These are phyloP conservation scores for Argopecten irradians DNA, from an alignment of 1,140 invertebrate genomes.

Conservation along the genomic window DNA sequence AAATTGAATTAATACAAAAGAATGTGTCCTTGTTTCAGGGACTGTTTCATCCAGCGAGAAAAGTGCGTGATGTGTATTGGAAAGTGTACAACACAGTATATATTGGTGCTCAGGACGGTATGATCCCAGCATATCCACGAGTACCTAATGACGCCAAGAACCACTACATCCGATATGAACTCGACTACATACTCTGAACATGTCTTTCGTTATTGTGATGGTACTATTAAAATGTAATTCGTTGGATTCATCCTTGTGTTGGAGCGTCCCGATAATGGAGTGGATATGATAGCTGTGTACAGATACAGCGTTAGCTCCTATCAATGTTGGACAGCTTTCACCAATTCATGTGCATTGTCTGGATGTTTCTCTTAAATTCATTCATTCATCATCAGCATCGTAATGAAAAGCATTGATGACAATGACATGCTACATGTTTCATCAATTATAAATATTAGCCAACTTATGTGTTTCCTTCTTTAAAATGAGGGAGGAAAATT, in stretches of 20 bases:
- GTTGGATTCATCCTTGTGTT: neutral
- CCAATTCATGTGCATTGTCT: too few relatives aligned
- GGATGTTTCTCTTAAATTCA: too few relatives aligned
- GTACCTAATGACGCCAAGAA: conserved; percentile 97
- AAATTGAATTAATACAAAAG: neutral
- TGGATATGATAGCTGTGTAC: neutral
- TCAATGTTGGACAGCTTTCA: too few relatives aligned
- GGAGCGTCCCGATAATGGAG: neutral
- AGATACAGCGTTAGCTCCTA: too few relatives aligned
- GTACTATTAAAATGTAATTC: neutral
- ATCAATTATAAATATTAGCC: too few relatives aligned
- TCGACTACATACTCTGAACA: conserved; percentile 92
- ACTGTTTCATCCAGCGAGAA: conserved; percentile 98
- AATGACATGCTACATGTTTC: too few relatives aligned
- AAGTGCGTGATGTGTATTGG: conserved; percentile 99
- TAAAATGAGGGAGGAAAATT: too few relatives aligned
- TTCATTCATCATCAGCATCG: too few relatives aligned
- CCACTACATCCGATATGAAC: conserved; percentile 95
- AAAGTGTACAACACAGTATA: conserved; percentile 99
- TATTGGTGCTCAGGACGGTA: conserved; percentile 98
- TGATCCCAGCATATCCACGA: conserved; percentile 98
- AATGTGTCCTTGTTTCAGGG: conserved; percentile 82
- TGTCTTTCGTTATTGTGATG: neutral
- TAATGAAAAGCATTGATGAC: too few relatives aligned
- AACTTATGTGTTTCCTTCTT: too few relatives aligned